Percentiles rank a stretch among this genome's conserved stretches.
These are phyloP conservation scores for Prochilodus magdalenae DNA, from an alignment of 2,113 vertebrate genomes.

Conservation along the genomic window DNA sequence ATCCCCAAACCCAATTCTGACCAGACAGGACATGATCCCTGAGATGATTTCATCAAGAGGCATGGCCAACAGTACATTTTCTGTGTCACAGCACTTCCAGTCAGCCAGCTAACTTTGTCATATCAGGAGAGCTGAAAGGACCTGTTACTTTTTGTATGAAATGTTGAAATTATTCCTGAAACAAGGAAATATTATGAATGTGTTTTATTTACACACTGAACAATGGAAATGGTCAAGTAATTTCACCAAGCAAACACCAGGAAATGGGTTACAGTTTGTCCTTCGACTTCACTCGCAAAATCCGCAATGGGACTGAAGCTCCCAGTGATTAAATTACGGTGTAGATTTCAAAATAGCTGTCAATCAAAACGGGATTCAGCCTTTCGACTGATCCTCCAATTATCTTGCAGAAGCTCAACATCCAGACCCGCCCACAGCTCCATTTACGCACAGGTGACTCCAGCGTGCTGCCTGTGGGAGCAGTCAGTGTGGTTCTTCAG, in stretches of 20 bases:
- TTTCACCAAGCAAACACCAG: neutral
- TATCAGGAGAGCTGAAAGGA: constrained; percentile 34
- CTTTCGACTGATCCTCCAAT: constrained; percentile 9
- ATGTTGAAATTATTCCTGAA: neutral
- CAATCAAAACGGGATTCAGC: constrained; percentile 1
- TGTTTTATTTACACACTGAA: constrained; percentile 11
- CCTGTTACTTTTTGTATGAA: neutral
- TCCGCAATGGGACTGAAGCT: neutral
- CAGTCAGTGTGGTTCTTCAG: too few relatives aligned
- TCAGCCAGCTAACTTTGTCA: constrained; percentile 18
- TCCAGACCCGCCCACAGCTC: constrained; percentile 49
- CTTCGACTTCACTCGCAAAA: neutral
- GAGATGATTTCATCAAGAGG: too few relatives aligned
- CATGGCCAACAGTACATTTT: constrained; percentile 8
- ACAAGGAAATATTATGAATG: neutral
- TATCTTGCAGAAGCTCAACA: constrained; percentile 59
- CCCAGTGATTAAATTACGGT: neutral
- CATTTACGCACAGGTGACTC: too few relatives aligned
- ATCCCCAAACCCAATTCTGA: too few relatives aligned
- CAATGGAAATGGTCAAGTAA: neutral
- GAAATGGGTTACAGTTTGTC: neutral
- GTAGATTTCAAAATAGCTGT: neutral
- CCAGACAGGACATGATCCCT: too few relatives aligned
- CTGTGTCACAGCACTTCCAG: neutral
- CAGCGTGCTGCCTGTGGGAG: too few relatives aligned